phyloP scores from a whole-genome alignment of 2,888 invertebrate species.

The Protonemura montana region DNA sequence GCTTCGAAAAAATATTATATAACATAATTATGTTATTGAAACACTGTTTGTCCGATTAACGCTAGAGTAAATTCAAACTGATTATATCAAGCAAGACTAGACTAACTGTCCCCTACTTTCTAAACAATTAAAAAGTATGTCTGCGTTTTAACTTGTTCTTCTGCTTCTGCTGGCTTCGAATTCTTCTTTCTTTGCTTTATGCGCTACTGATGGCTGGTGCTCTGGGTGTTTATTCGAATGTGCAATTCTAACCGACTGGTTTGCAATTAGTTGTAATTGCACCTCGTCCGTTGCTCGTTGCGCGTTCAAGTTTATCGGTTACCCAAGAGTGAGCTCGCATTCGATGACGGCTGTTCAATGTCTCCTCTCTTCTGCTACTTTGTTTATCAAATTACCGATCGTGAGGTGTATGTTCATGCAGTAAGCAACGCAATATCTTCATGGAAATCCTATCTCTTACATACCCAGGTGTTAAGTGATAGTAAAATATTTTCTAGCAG shows the following conservation, averaged over 20 bases:
- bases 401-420: too few species aligned
- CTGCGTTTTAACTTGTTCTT: not conserved
- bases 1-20: not conserved
- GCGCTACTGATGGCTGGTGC: not conserved
- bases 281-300: too few species aligned
- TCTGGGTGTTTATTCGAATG: not conserved
- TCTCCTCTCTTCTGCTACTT: too few species aligned
- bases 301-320: not conserved
- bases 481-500: too few species aligned
- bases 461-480: too few species aligned
- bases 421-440: too few species aligned
- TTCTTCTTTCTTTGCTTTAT: not conserved
- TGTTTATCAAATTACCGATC: too few species aligned
- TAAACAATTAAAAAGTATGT: not conserved
- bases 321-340: not conserved
- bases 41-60: not conserved
- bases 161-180: not conserved
- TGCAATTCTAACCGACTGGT: not conserved
- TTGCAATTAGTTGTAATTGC: not conserved
- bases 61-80: not conserved
- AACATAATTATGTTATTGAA: not conserved
- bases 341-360: not conserved
- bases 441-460: too few species aligned
- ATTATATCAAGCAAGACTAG: not conserved
- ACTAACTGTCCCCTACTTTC: not conserved